phyloP scores from a whole-genome alignment of 2,113 vertebrate species.

The Entomyzon cyanotis region DNA sequence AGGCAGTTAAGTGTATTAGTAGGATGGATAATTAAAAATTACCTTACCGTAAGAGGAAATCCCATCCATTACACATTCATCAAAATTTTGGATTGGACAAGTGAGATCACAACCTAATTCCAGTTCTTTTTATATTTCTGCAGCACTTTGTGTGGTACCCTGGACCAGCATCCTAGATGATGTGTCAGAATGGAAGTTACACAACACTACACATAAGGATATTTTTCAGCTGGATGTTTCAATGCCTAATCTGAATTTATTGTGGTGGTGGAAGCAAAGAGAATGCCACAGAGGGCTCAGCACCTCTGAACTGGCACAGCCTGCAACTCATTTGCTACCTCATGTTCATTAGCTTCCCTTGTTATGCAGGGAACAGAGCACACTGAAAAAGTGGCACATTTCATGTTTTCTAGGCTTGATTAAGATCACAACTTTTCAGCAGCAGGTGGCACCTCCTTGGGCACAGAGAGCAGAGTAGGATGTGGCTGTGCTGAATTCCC shows the following conservation, averaged over 20 bases:
- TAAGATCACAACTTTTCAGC: neutral
- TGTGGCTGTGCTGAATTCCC: neutral
- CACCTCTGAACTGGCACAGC: conserved; percentile 34
- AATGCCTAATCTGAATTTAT: conserved; percentile 51
- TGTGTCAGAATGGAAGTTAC: conserved; percentile 7
- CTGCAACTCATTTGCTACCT: conserved; percentile 8
- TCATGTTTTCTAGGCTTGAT: neutral
- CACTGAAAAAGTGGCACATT: neutral
- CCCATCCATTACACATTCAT: neutral
- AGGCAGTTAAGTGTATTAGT: conserved; percentile 63
- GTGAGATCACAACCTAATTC: neutral
- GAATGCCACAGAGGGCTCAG: conserved; percentile 44
- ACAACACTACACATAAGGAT: neutral
- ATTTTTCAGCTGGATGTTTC: conserved; percentile 32
- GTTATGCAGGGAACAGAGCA: conserved; percentile 15
- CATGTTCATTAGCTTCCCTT: conserved; percentile 54
- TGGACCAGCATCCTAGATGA: neutral
- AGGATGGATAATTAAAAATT: conserved; percentile 63
- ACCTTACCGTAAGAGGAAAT: conserved; percentile 36
- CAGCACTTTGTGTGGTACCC: neutral
- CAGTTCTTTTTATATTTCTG: neutral
- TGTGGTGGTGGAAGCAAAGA: conserved; percentile 35
- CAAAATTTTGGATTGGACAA: neutral
- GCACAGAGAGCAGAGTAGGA: conserved; percentile 1
- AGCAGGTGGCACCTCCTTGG: conserved; percentile 51